These are phyloP conservation scores for Neomorphus geoffroyi DNA, from an alignment of 2,797 vertebrate genomes.

Conservation along the genomic window DNA sequence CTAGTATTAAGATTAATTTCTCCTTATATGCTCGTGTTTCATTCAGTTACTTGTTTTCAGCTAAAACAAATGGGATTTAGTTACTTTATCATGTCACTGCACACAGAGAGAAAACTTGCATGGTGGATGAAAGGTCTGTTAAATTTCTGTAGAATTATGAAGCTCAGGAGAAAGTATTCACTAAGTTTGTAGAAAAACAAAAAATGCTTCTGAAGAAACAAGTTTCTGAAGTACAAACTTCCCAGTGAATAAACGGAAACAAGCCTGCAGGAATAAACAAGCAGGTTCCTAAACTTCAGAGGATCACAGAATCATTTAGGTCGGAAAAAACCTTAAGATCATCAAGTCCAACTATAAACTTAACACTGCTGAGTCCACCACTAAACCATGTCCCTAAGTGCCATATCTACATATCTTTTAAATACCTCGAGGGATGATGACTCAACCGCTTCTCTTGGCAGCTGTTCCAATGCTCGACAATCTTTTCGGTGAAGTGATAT, in stretches of 20 bases:
- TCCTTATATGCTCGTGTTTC: background rate
- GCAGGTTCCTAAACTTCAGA: background rate
- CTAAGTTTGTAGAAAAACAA: background rate
- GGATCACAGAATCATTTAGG: too few relatives aligned
- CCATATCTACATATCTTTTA: too few relatives aligned
- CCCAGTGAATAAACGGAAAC: background rate
- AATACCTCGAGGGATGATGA: too few relatives aligned
- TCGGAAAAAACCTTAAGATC: too few relatives aligned
- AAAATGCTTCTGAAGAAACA: background rate
- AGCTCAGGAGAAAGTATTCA: constrained; percentile 11
- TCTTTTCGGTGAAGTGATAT: too few relatives aligned
- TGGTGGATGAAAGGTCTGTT: background rate
- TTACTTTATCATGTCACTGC: background rate
- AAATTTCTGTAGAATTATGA: background rate
- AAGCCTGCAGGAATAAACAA: background rate
- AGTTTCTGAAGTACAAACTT: background rate
- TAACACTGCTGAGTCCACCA: too few relatives aligned
- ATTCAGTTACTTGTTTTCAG: background rate
- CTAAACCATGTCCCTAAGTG: too few relatives aligned
- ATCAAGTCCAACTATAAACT: too few relatives aligned
- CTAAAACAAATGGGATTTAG: background rate
- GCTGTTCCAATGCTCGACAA: too few relatives aligned
- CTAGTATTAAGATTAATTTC: background rate
- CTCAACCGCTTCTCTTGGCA: too few relatives aligned
- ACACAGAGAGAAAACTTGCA: background rate